These are phyloP conservation scores for Sycobia sp. DNA, from an alignment of 1,140 invertebrate genomes.

Conservation along the genomic window DNA sequence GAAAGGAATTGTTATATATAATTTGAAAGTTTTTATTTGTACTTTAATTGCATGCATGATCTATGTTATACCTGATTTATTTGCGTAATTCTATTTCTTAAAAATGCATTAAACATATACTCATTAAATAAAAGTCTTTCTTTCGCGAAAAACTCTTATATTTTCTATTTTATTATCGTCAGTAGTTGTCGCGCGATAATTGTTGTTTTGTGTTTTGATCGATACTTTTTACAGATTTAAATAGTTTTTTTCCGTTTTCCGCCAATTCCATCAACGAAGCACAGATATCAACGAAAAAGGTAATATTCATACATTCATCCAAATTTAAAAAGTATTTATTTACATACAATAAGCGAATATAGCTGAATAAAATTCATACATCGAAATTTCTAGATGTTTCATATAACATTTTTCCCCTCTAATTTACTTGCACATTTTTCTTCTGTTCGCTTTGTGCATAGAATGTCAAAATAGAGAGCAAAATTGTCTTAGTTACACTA, in stretches of 20 bases:
- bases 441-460: constrained; percentile 31
- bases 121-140: constrained; percentile 6
- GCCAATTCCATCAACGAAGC: constrained; percentile 45
- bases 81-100: too few relatives aligned
- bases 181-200: constrained; percentile 23
- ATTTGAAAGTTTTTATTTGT: too few relatives aligned
- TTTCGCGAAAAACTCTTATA: constrained; percentile 4
- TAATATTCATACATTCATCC: constrained; percentile 48
- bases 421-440: constrained; percentile 23
- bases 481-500: constrained; percentile 3
- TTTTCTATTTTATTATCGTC: constrained; percentile 7
- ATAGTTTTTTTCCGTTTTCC: constrained; percentile 47
- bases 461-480: too few relatives aligned
- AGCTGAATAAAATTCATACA: background rate
- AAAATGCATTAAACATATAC: background rate
- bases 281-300: constrained; percentile 53
- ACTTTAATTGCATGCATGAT: too few relatives aligned
- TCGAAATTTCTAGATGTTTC: background rate
- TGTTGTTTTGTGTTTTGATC: constrained; percentile 38
- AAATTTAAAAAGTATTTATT: constrained; percentile 33
- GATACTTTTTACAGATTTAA: constrained; percentile 48
- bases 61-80: too few relatives aligned
- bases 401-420: constrained; percentile 1
- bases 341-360: constrained; percentile 11
- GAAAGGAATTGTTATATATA: too few relatives aligned